Conservation (phyloP, 2,113 vertebrate genomes). For the Corythornis madagascariensis region DNA sequence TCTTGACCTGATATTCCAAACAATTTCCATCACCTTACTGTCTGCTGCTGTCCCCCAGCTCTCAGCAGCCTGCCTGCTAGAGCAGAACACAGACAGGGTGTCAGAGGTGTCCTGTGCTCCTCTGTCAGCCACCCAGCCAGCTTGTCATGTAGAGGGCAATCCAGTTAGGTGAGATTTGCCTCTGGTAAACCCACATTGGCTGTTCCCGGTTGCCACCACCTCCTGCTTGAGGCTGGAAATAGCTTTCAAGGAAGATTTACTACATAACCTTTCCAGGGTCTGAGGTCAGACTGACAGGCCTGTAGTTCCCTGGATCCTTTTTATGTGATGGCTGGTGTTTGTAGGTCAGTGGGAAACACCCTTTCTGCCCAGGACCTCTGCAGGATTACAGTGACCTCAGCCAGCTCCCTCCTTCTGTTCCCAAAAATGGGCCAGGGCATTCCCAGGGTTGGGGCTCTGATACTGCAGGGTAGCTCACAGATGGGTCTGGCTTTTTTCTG, state of each 20-base stretch:
- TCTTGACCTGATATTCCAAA: not conserved
- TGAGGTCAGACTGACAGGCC: rapidly evolving
- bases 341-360: not conserved
- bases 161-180: not conserved
- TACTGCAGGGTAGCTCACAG: not conserved
- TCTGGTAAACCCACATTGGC: not conserved
- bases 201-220: not conserved
- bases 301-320: not conserved
- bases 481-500: too few relatives aligned
- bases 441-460: not conserved
- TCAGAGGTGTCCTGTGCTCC: not conserved
- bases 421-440: not conserved
- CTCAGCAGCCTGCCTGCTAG: not conserved
- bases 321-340: not conserved
- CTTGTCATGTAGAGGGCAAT: not conserved
- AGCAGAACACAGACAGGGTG: rapidly evolving
- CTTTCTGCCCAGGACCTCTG: not conserved
- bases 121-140: not conserved
- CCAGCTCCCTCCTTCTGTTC: not conserved
- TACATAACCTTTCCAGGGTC: not conserved
- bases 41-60: not conserved
- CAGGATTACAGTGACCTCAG: not conserved
- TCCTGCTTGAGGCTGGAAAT: not conserved
- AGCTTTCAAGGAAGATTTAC: not conserved
- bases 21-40: rapidly evolving